phyloP scores from a whole-genome alignment of 2,113 vertebrate genomes.

The Euleptes europaea region DNA sequence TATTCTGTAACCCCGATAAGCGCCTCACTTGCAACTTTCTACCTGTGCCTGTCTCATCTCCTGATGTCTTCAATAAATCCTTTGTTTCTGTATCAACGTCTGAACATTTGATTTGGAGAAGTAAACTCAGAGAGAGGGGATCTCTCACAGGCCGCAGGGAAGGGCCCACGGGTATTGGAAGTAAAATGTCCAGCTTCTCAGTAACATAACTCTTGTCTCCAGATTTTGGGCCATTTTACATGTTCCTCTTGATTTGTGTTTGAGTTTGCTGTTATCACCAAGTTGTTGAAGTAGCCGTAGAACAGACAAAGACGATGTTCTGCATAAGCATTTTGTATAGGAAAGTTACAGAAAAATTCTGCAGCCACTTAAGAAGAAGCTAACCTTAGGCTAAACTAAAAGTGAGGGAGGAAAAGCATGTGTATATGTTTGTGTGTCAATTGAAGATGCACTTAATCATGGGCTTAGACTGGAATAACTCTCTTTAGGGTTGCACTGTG shows the following conservation, averaged over 20 bases:
- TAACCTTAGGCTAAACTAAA: too few relatives aligned
- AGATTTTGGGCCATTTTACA: slow-evolving; percentile 44
- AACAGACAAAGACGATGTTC: slow-evolving; percentile 46
- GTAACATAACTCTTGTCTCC: not conserved
- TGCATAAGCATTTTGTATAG: slow-evolving; percentile 57
- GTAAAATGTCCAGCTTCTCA: slow-evolving; percentile 27
- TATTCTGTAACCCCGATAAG: too few relatives aligned
- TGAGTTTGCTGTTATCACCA: slow-evolving; percentile 59
- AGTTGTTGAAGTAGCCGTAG: slow-evolving; percentile 58
- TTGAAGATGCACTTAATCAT: slow-evolving; percentile 42
- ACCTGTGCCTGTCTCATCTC: too few relatives aligned
- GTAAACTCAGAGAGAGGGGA: too few relatives aligned
- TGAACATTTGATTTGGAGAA: too few relatives aligned
- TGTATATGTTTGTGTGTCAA: not conserved
- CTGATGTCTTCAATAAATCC: too few relatives aligned
- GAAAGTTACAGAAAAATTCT: slow-evolving; percentile 54
- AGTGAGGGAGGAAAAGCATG: slow-evolving; percentile 50
- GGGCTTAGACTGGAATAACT: too few relatives aligned
- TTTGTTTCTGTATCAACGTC: too few relatives aligned
- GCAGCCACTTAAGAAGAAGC: slow-evolving; percentile 54
- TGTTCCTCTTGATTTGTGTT: slow-evolving; percentile 41
- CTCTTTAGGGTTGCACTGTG: too few relatives aligned
- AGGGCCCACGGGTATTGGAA: rapidly evolving
- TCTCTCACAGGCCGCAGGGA: too few relatives aligned
- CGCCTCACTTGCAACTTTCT: too few relatives aligned